These are phyloP conservation scores for Centroberyx gerrardi DNA, from an alignment of 2,797 vertebrate genomes.

Conservation along the genomic window DNA sequence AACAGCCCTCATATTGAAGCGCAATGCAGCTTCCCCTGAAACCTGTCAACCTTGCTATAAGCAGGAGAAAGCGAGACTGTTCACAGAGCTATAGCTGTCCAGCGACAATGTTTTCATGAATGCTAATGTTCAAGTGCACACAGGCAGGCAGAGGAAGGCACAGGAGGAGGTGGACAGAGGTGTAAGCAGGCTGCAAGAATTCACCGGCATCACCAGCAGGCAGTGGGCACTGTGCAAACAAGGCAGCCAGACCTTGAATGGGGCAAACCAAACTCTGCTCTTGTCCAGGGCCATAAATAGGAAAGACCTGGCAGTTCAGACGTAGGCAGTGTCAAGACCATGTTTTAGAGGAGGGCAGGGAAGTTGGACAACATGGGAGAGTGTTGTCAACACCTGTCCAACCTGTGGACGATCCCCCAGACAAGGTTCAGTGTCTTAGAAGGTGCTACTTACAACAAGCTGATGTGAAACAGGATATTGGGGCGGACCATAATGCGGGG, in stretches of 20 bases:
- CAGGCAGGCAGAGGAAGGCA: neutral
- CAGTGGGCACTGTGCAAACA: conserved; percentile 9
- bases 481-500: no score
- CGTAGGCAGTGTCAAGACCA: neutral
- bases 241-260: neutral
- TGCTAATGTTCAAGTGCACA: neutral
- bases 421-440: no score
- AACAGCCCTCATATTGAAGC: neutral
- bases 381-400: neutral
- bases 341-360: neutral
- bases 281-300: neutral
- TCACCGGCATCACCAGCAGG: conserved; percentile 2
- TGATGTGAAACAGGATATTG: no score
- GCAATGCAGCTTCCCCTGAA: neutral
- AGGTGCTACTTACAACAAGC: no score
- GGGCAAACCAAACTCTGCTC: neutral
- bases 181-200: conserved; percentile 7
- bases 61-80: neutral
- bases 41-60: neutral
- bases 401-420: no score
- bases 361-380: neutral
- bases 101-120: neutral
- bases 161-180: neutral
- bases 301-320: neutral
- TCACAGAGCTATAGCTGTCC: neutral